A percentile compares a stretch with the other conserved stretches of the same genome.
Evolutionary conservation across 1,140 invertebrate species (phyloP).

Genomic region (Rhagoletis pomonella): DNA sequence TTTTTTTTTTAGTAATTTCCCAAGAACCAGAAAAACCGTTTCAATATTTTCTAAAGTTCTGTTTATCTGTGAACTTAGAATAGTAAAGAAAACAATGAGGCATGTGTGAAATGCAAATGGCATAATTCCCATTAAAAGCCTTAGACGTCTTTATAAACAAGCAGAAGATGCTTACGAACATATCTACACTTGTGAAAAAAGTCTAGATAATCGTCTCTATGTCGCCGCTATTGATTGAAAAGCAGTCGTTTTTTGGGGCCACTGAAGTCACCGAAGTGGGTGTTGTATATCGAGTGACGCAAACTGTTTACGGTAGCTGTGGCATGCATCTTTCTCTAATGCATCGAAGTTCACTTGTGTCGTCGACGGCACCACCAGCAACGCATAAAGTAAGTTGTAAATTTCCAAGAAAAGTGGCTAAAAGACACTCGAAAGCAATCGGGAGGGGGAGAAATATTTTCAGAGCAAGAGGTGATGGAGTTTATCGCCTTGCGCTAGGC

Average conservation of each 20-base stretch:
- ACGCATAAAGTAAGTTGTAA: not conserved
- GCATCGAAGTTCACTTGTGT: not conserved
- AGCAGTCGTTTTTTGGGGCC: not conserved
- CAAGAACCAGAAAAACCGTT: not conserved
- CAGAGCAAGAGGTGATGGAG: not conserved
- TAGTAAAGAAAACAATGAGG: not conserved
- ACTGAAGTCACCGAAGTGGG: too few species aligned
- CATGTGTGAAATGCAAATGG: not conserved
- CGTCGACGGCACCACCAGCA: not conserved
- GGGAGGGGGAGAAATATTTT: not conserved
- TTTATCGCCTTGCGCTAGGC: not conserved
- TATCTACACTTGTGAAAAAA: not conserved
- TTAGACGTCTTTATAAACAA: conserved; percentile 32
- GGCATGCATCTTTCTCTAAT: not conserved
- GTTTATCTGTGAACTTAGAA: not conserved
- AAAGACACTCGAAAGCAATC: conserved; percentile 27
- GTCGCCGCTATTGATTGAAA: not conserved
- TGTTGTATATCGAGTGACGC: not conserved
- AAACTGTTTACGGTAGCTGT: not conserved
- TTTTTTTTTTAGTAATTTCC: not conserved
- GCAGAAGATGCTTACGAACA: not conserved
- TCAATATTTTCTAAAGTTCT: not conserved
- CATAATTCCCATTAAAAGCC: conserved; percentile 46
- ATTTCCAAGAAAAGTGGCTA: conserved; percentile 41
- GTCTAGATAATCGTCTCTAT: not conserved